Base-by-base conservation (phyloP, 2,888 invertebrate species). In the Anorthoa munda region DNA sequence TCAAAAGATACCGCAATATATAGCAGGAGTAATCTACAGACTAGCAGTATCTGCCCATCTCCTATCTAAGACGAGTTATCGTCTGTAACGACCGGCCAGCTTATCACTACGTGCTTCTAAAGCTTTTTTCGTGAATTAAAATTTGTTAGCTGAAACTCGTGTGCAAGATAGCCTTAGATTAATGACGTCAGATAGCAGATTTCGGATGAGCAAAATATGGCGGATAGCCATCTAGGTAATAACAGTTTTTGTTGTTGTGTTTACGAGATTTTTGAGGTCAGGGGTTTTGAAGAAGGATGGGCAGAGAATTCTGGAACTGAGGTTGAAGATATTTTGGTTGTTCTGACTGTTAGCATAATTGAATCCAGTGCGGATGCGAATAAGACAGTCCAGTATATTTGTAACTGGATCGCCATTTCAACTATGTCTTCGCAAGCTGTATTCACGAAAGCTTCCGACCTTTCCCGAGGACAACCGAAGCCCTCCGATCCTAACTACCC, bases 101-200 rank as follows among this genome's bases (percentile, higher is more conserved):
- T 88, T 90, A 90, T 89, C 90, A 84, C 65, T 79, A 83, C 87
- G 87, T 88, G 89, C 85, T 80, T 82, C 68, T 61, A 73, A 81
- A 78, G 79, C 75, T 79, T 87, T 84, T 88, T 84, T 87, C 85
- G 86, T 84, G 82, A 74, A 84, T 85, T 85, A 75, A 79, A 81
- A 77, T 78, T 85, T 86, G 72, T 74, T 66, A 72, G 72, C 71
- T 78, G 61, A 77, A 80, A 78, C 83, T 76, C 79, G 75, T 81
- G 79, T 84, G 82, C 23, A 81, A 81, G 86, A 83, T 81, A 81
- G 83, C 83, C 61, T 86, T 74, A 86, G 86, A 86, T 86, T 78
- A 81, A 86, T 85, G 79, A 86, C 78, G 76, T 83, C 79, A 80
- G 84, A 86, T 84, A 77, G 75, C 75, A 79, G 81, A 84, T 83